Evolutionary conservation across 1,140 invertebrate genomes (phyloP).

Genomic region (Holotrichia oblita): DNA sequence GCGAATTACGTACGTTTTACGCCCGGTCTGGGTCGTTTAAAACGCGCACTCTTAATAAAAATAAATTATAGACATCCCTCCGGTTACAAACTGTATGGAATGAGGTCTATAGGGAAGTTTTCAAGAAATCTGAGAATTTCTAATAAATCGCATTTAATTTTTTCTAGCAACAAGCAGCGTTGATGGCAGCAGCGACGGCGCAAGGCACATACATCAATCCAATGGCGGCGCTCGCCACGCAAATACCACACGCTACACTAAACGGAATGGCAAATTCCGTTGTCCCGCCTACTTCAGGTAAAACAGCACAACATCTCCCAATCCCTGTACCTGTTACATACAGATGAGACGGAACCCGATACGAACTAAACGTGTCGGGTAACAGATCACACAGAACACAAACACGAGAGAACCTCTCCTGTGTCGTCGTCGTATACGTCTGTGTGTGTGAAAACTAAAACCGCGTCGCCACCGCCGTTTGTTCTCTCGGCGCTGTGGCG

Average conservation of each 20-base stretch:
- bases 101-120: background rate
- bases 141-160: background rate
- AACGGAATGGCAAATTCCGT: slow-evolving; percentile 89
- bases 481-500: background rate
- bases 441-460: background rate
- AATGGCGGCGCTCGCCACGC: slow-evolving; percentile 90
- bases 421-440: background rate
- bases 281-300: slow-evolving; percentile 84
- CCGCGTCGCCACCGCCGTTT: background rate
- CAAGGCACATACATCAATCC: slow-evolving; percentile 91
- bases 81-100: too few species aligned
- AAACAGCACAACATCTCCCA: slow-evolving; percentile 47
- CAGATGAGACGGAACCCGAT: too few species aligned
- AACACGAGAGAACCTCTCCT: background rate
- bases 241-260: slow-evolving; percentile 82
- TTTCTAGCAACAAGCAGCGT: slow-evolving; percentile 86
- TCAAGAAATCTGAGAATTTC: background rate
- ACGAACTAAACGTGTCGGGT: too few species aligned
- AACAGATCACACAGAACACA: too few species aligned
- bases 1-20: slow-evolving; percentile 11
- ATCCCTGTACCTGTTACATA: too few species aligned
- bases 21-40: background rate
- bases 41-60: background rate
- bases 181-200: slow-evolving; percentile 90
- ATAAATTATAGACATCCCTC: background rate